Evolutionary conservation across 1,140 invertebrate species (phyloP), one percentile per base, ranked within the genome.

Genomic region (Pseudomyrmex concolor): DNA sequence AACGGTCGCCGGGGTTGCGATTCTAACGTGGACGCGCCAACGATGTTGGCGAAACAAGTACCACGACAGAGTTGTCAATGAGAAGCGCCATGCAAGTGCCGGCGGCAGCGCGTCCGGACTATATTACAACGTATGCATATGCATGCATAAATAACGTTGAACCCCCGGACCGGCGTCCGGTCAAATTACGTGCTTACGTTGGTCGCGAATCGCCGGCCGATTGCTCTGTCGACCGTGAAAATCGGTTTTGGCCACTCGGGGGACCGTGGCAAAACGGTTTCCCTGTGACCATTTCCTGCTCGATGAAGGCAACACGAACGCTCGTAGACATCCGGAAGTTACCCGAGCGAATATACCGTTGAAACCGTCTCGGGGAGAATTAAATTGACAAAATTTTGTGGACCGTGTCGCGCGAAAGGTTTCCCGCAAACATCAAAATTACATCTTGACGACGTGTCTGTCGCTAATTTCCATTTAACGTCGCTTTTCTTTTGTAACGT

Each of bases 221-320:
- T 87, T 87, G 74, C 85, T 71, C 50, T 60, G 85, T 55, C 71
- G 50, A 72, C 72, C 86, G 55, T 87, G 86, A 84, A 87, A 87
- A 87, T 87, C 86, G 86, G 84, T 78, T 87, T 87, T 86, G 85
- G 64, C 72, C 76, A 86, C 86, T 87, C 86, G 50, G 50, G 86
- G 80, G 86, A 87, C 72, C 85, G 67, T 86, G 72, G 72, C 60
- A 57, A 87, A 87, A 83, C 60, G 85, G 76, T 57, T 86, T 86
- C 85, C 80, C 70, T 72, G 66, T 87, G 85, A 84, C 85, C 82
- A 87, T 87, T 87, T 86, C 85, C 80, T 54, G 85, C 67, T 78
- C 84, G 72, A 72, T 67, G 72, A 74, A 67, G 82, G 66, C 55
- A 43, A 9, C 50, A 80, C 81, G 82, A 86, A 87, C 62, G 43